Conservation (phyloP, 2,113 vertebrate species). For the Alosa alosa region DNA sequence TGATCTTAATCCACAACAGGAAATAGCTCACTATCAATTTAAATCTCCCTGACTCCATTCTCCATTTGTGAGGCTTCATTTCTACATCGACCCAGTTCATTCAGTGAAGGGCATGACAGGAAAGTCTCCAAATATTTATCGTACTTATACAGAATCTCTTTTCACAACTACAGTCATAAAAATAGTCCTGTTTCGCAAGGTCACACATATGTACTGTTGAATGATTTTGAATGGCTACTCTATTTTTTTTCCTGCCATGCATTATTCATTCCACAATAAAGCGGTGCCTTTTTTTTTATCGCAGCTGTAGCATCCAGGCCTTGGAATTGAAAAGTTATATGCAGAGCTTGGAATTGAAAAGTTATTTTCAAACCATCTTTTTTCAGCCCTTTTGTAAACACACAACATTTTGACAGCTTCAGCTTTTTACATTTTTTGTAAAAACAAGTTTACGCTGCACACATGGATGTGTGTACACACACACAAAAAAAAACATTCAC, state of each 20-base stretch:
- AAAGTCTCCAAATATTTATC: neutral
- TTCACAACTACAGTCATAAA: neutral
- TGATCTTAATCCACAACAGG: neutral
- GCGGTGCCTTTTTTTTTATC: neutral
- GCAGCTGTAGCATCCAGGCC: neutral
- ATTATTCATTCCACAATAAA: neutral
- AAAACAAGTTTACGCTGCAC: neutral
- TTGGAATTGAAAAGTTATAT: neutral
- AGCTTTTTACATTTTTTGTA: neutral
- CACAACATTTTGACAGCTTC: neutral
- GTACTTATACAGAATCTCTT: neutral
- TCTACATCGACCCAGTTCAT: neutral
- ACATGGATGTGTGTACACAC: neutral
- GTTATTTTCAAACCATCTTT: neutral
- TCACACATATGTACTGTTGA: neutral
- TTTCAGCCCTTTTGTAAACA: neutral
- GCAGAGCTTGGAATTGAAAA: neutral
- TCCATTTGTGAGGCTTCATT: neutral
- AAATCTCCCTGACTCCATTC: neutral
- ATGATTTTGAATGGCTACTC: neutral
- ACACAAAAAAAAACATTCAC: neutral
- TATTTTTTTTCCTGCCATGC: neutral
- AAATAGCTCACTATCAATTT: neutral
- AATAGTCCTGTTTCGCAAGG: neutral
- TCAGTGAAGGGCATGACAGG: neutral